These are phyloP conservation scores for Tipula lateralis DNA, from an alignment of 2,888 invertebrate genomes.

Conservation along the genomic window DNA sequence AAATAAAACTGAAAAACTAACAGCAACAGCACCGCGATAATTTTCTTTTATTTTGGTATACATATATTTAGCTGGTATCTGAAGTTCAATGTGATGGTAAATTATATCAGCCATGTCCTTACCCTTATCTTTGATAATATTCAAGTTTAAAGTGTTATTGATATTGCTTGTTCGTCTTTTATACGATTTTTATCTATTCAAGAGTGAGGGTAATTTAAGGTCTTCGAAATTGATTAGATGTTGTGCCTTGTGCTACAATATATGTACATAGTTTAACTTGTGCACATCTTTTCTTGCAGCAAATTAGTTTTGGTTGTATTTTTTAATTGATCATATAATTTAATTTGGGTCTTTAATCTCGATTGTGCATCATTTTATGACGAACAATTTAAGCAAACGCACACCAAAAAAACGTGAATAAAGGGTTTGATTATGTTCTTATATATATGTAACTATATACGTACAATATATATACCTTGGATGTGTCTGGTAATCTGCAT, in stretches of 20 bases:
- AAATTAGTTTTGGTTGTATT: neutral
- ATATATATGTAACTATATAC: too few relatives aligned
- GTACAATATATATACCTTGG: too few relatives aligned
- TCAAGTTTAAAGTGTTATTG: conserved; percentile 12
- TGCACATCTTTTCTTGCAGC: neutral
- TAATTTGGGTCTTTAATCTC: neutral
- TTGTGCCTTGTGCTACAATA: neutral
- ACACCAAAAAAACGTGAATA: neutral
- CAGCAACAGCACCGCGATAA: conserved; percentile 24
- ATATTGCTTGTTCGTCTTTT: neutral
- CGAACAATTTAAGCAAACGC: neutral
- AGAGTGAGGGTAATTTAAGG: neutral
- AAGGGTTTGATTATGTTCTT: neutral
- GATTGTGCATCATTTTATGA: neutral
- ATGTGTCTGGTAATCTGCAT: neutral
- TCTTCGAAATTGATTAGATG: neutral
- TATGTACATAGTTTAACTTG: too few relatives aligned
- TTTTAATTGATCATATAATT: neutral
- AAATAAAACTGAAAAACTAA: neutral
- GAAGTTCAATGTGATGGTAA: conserved; percentile 19
- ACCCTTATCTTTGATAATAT: neutral
- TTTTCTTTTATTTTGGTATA: neutral
- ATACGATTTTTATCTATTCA: neutral
- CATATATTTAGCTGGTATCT: neutral
- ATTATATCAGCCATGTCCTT: conserved; percentile 9